phyloP scores from a whole-genome alignment of 2,888 invertebrate genomes.

The Macropis europaea region DNA sequence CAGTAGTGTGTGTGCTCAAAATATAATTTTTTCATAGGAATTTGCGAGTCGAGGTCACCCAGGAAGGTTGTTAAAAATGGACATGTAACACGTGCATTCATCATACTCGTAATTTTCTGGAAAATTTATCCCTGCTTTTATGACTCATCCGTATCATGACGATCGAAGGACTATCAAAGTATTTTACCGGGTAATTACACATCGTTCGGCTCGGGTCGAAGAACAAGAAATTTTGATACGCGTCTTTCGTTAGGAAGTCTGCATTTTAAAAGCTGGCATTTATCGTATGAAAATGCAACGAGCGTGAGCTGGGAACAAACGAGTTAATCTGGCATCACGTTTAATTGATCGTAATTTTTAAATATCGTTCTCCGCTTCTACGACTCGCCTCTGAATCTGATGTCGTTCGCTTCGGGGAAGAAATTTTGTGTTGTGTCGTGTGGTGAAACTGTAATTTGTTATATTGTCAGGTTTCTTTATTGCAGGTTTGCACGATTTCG shows the following conservation, averaged over 20 bases:
- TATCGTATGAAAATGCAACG: neutral
- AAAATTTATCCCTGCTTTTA: conserved; percentile 34
- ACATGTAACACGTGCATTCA: conserved; percentile 10
- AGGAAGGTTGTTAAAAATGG: conserved; percentile 29
- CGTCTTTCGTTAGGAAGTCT: too few relatives aligned
- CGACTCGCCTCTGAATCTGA: neutral
- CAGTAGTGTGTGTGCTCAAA: neutral
- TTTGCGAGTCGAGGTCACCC: neutral
- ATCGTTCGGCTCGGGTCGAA: neutral
- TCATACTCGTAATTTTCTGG: neutral
- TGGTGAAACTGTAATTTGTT: too few relatives aligned
- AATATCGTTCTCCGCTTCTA: too few relatives aligned
- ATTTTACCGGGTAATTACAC: neutral
- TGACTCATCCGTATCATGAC: conserved; percentile 1
- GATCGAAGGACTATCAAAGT: conserved; percentile 14
- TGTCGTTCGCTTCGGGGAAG: neutral
- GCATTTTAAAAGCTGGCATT: too few relatives aligned
- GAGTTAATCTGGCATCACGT: conserved; percentile 9
- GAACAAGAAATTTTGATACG: neutral
- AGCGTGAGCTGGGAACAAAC: neutral
- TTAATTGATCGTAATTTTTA: conserved; percentile 1
- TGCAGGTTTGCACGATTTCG: too few relatives aligned
- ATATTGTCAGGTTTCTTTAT: too few relatives aligned
- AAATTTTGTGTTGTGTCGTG: neutral
- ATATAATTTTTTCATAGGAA: neutral